phyloP scores from a whole-genome alignment of 1,140 invertebrate genomes.

The Campoletis sonorensis region DNA sequence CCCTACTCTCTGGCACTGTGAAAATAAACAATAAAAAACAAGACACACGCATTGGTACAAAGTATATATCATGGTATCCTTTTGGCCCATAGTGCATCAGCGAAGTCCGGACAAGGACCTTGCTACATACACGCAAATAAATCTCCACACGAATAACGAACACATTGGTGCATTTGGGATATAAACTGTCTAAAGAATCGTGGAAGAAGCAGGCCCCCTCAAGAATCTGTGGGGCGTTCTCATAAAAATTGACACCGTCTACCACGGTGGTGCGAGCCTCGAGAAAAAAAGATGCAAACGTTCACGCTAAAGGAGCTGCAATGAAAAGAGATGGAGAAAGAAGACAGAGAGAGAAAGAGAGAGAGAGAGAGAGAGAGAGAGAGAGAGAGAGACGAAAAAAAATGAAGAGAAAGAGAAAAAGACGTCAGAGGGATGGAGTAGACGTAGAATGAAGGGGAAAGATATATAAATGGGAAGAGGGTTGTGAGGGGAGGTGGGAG shows the following conservation, averaged over 20 bases:
- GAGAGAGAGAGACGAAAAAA: conserved; percentile 12
- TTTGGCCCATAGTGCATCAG: neutral
- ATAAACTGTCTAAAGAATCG: conserved; percentile 47
- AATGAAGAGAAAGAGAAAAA: neutral
- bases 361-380: too few relatives aligned
- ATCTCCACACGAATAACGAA: neutral
- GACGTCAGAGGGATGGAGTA: conserved; percentile 20
- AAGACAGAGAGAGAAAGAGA: neutral
- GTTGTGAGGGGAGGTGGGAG: conserved; percentile 15
- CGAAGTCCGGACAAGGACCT: neutral
- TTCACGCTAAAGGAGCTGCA: conserved; percentile 47
- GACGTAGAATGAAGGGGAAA: conserved; percentile 31
- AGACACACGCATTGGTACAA: neutral
- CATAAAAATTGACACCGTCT: conserved; percentile 72
- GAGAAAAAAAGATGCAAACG: conserved; percentile 57
- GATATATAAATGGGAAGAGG: conserved; percentile 3
- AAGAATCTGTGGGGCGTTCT: conserved; percentile 62
- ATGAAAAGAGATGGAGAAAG: conserved; percentile 15
- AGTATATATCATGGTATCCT: conserved; percentile 17
- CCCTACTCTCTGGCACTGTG: neutral
- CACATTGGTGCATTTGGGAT: conserved; percentile 52
- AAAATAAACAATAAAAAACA: neutral
- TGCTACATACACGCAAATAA: neutral
- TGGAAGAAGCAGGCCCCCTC: conserved; percentile 40
- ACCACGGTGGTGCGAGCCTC: conserved; percentile 49